Conservation (phyloP, 2,113 vertebrate species). For the Grantiella picta region DNA sequence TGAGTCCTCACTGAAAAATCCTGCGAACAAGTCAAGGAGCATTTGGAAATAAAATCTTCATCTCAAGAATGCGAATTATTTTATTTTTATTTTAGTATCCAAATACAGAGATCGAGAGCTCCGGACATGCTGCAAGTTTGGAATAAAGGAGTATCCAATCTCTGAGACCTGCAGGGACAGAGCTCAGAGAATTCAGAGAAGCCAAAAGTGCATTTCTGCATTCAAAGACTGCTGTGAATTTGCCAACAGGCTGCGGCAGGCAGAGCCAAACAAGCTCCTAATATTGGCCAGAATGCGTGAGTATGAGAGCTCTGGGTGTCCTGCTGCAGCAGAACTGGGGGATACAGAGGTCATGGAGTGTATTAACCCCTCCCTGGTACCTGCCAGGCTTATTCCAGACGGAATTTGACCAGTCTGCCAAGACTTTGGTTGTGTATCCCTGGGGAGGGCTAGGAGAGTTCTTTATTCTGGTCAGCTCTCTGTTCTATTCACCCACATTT, state of each 20-base stretch:
- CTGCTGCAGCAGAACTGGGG: neutral
- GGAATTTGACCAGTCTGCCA: neutral
- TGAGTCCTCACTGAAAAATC: neutral
- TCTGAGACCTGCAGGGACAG: constrained; percentile 65
- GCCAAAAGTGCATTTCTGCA: neutral
- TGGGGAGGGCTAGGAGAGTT: neutral
- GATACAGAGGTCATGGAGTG: neutral
- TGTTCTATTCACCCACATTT: neutral
- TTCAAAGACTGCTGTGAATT: constrained; percentile 78
- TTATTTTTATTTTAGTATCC: constrained; percentile 58
- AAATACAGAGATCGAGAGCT: neutral
- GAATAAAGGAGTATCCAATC: constrained; percentile 55
- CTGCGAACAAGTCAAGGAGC: neutral
- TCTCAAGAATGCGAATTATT: neutral
- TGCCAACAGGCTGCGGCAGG: neutral
- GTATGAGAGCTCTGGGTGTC: neutral
- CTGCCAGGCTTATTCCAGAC: neutral
- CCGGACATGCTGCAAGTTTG: constrained; percentile 68
- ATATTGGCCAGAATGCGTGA: constrained; percentile 79
- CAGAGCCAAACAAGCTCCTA: neutral
- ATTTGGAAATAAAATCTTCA: neutral
- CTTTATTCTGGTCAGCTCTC: neutral
- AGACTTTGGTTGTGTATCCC: neutral
- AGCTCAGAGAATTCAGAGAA: neutral
- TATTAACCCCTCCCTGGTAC: neutral